Conservation (phyloP, 2,113 vertebrate genomes). For the Vidua macroura region DNA sequence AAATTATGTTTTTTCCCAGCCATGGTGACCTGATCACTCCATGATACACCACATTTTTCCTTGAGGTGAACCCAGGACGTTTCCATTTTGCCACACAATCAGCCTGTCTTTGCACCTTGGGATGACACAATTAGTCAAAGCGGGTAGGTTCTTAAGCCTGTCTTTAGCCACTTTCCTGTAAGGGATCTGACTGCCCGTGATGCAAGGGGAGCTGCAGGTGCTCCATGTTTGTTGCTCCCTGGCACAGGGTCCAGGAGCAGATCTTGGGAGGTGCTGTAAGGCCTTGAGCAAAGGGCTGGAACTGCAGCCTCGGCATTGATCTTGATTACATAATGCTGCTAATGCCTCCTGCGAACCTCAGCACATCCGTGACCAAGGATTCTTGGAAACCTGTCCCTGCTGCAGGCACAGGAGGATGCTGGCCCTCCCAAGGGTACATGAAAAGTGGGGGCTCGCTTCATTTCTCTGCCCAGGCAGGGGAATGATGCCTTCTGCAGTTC, state of each 20-base stretch:
- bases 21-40: neutral
- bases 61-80: neutral
- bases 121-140: neutral
- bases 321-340: neutral
- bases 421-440: neutral
- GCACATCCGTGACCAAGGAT: neutral
- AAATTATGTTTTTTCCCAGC: neutral
- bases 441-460: accelerated
- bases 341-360: neutral
- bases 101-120: neutral
- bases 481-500: neutral
- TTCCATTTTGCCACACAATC: neutral
- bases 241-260: accelerated
- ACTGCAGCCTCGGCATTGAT: neutral
- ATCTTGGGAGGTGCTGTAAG: neutral
- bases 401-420: neutral
- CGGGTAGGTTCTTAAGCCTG: neutral
- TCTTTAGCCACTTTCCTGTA: neutral
- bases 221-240: accelerated
- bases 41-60: accelerated
- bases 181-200: neutral
- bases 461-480: neutral
- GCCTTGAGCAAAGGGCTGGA: neutral
- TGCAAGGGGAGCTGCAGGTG: neutral
- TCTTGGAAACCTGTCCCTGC: neutral